phyloP scores from a whole-genome alignment of 2,797 vertebrate genomes.

The Acropternis orthonyx region DNA sequence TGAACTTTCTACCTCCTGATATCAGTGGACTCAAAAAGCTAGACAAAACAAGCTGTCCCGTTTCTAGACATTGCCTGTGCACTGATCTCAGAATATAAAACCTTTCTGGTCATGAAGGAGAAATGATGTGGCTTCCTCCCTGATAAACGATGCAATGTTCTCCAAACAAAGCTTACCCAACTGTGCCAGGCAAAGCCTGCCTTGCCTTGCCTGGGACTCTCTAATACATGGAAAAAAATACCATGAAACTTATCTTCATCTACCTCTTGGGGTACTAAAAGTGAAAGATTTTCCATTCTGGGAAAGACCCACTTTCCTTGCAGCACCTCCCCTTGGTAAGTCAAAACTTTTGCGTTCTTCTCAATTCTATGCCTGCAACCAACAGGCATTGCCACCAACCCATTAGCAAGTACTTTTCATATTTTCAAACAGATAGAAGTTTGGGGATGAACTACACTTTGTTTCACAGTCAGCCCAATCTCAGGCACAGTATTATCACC shows the following conservation, averaged over 20 bases:
- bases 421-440: neutral
- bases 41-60: conserved; percentile 46
- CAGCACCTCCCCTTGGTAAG: neutral
- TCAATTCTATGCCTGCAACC: neutral
- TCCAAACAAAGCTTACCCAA: neutral
- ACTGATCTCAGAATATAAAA: neutral
- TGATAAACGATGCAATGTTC: neutral
- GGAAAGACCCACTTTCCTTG: neutral
- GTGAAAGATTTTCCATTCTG: neutral
- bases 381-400: neutral
- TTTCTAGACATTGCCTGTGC: neutral
- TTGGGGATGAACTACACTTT: neutral
- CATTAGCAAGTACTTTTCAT: neutral
- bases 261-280: neutral
- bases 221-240: neutral
- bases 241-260: neutral
- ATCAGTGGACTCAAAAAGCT: neutral
- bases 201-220: neutral
- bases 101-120: neutral
- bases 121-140: neutral
- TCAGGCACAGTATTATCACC: neutral
- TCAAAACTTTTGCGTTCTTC: neutral
- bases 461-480: neutral
- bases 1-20: conserved; percentile 33
- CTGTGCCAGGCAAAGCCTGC: neutral